A percentile compares a stretch with the other conserved stretches of the same genome.
These are phyloP conservation scores for Neuroterus valhalla DNA, from an alignment of 1,140 invertebrate genomes.

Conservation along the genomic window DNA sequence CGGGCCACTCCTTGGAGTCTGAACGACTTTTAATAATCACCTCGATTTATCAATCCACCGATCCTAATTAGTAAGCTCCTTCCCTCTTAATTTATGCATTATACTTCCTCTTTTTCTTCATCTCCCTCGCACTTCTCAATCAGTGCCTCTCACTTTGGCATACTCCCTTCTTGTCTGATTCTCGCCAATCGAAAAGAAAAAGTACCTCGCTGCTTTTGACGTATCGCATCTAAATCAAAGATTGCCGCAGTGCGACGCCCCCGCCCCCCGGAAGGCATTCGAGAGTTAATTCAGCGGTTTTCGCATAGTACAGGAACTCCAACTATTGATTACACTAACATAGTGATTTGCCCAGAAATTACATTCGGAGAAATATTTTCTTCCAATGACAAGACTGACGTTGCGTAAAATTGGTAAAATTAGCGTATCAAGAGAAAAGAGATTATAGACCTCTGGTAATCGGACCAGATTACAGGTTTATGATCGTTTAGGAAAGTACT, in stretches of 20 bases:
- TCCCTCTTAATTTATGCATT: conserved; percentile 45
- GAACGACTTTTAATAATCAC: conserved; percentile 56
- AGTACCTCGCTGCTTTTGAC: conserved; percentile 29
- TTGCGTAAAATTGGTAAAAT: conserved; percentile 19
- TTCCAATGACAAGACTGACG: conserved; percentile 29
- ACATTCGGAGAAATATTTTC: conserved; percentile 20
- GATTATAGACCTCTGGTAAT: neutral
- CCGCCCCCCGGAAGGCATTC: conserved; percentile 42
- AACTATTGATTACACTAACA: conserved; percentile 15
- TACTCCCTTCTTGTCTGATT: neutral
- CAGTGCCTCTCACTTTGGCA: neutral
- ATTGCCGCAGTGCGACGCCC: conserved; percentile 51
- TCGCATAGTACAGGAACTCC: conserved; percentile 9
- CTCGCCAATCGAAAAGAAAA: conserved; percentile 41
- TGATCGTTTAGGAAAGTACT: neutral
- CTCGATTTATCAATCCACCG: conserved; percentile 54
- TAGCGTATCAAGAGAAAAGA: conserved; percentile 21
- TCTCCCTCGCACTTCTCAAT: neutral
- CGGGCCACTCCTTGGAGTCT: conserved; percentile 51
- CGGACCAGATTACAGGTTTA: neutral
- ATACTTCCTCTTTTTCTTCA: conserved; percentile 37
- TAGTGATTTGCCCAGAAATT: conserved; percentile 25
- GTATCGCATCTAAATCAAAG: conserved; percentile 43
- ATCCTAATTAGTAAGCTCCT: conserved; percentile 53
- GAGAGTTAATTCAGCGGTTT: conserved; percentile 8